Base-by-base conservation (phyloP, 2,113 vertebrate genomes). In the Empidonax alnorum region DNA sequence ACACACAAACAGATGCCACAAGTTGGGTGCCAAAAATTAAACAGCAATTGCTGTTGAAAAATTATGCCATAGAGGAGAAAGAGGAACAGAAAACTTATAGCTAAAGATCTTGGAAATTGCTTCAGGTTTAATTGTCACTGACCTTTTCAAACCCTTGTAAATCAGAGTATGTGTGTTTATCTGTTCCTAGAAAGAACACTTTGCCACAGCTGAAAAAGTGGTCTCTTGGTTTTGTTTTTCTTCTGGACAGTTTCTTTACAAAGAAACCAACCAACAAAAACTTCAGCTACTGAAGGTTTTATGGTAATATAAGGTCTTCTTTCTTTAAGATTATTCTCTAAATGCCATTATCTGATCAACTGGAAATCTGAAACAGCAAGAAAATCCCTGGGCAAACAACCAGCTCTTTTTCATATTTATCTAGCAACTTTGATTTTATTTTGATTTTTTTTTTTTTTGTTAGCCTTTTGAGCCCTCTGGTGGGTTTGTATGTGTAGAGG, bases 401-500 rank as follows among this genome's bases (percentile, higher is more conserved):
- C 25, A 88, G 5, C 37, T 90, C 44, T 85, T 85, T 94, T 93
- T 87, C 46, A 52, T 96, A 91, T 94, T 93, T 95, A 52, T 89
- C 23, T 84, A 84, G 46, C 21, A 91, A 66, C 88, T 87, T 85
- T 27, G 35, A 46, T 75, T 74, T 91, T 44, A 39, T 62, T 50
- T 47, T 44, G 25, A 46, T 49, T 71, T 62, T 13, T 2, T 55
- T 66, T 91, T 81, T 81, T 88, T 35, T 35, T 35, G 35, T 92
- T 31, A 78, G 21, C 61, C 74, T 96, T 95, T 89, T 73, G 76
- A 85, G 61, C 55, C 18, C 66, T 92, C 77, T 86, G 53, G 59
- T 95, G 73, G 62, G 22, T 97, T 96, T 95, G 39, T 82, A 67
- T 95, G 96, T 94, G 58, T 59, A 91, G 92, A 96, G 61, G 91